Conservation (phyloP, 2,797 vertebrate species). For the Eulemur albifrons region DNA sequence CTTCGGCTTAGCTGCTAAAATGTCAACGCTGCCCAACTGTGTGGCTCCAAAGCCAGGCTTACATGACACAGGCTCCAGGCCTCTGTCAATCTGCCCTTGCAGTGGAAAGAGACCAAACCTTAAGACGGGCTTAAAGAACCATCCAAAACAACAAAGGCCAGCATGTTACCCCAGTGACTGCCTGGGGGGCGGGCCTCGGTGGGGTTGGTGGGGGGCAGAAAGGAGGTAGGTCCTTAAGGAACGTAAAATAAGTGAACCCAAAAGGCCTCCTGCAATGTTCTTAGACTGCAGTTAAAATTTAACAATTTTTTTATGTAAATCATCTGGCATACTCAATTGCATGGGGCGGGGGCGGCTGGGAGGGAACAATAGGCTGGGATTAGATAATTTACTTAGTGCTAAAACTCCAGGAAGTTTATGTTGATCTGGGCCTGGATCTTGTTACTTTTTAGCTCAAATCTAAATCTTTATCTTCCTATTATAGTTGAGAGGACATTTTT, state of each 20-base stretch:
- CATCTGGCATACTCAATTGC: slow-evolving; percentile 34
- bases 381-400: slow-evolving; percentile 66
- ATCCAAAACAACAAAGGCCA: background rate
- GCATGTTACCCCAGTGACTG: background rate
- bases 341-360: background rate
- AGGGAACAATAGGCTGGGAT: slow-evolving; percentile 67
- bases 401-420: slow-evolving; percentile 73
- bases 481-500: slow-evolving; percentile 50
- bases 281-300: slow-evolving; percentile 68
- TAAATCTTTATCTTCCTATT: slow-evolving; percentile 68
- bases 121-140: background rate
- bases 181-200: background rate
- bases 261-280: slow-evolving; percentile 44
- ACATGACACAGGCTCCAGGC: background rate
- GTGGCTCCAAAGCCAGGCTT: background rate
- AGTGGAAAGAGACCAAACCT: background rate
- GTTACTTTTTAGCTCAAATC: slow-evolving; percentile 71
- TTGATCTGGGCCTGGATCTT: slow-evolving; percentile 67
- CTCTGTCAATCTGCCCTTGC: background rate
- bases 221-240: background rate
- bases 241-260: slow-evolving; percentile 35
- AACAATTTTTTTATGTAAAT: slow-evolving; percentile 75
- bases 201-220: background rate
- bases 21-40: background rate
- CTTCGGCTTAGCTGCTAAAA: slow-evolving; percentile 54